Conservation (phyloP, 2,113 vertebrate genomes). For the Lynx canadensis region DNA sequence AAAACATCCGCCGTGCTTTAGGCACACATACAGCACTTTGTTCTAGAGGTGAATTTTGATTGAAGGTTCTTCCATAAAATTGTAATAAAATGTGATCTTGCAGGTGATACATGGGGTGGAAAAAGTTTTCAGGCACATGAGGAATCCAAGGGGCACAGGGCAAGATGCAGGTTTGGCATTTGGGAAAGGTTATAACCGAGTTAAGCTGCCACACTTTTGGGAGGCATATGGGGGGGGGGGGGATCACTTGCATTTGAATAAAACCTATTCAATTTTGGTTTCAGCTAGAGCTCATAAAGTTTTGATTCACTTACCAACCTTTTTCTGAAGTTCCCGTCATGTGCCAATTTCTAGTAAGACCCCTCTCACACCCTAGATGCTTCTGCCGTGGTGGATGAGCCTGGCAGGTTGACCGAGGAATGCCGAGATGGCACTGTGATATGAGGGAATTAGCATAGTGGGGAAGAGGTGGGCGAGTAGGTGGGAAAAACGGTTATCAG, state of each 20-base stretch:
- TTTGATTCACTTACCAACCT: not conserved
- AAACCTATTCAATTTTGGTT: not conserved
- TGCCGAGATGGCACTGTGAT: accelerated
- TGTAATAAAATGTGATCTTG: not conserved
- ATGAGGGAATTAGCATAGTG: not conserved
- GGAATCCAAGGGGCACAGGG: not conserved
- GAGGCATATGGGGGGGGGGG: not conserved
- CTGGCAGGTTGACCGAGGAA: not conserved
- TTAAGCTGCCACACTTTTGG: not conserved
- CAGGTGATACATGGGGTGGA: not conserved
- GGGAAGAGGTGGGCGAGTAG: not conserved
- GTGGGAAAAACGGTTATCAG: not conserved
- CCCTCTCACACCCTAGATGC: not conserved
- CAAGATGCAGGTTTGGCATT: not conserved
- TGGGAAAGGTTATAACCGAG: not conserved
- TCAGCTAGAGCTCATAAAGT: not conserved
- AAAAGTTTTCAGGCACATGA: not conserved
- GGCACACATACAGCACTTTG: not conserved
- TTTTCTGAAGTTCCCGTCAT: not conserved
- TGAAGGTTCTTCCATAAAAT: not conserved
- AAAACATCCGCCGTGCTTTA: not conserved
- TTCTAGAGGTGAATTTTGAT: not conserved
- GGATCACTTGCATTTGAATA: not conserved
- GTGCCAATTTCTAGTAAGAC: not conserved
- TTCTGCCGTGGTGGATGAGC: not conserved